A percentile compares a stretch with the other conserved stretches of the same genome.
These are phyloP conservation scores for Tiliqua scincoides DNA, from an alignment of 2,113 vertebrate genomes.

Conservation along the genomic window DNA sequence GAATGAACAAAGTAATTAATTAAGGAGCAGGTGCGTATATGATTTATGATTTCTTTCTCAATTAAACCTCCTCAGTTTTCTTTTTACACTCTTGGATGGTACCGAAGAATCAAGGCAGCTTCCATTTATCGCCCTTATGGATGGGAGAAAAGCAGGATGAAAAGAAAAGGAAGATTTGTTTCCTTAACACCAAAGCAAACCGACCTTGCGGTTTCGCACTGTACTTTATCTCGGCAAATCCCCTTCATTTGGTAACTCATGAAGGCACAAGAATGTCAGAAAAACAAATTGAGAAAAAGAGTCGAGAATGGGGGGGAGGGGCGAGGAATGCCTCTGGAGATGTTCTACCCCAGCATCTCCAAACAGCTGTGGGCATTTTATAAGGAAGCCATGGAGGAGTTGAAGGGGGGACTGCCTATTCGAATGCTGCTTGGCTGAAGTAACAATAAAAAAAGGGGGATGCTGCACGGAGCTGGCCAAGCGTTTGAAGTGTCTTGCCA, in stretches of 20 bases:
- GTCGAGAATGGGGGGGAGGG: neutral
- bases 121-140: neutral
- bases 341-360: conserved; percentile 48
- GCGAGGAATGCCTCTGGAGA: neutral
- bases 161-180: conserved; percentile 29
- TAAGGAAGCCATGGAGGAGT: conserved; percentile 77
- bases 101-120: neutral
- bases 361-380: conserved; percentile 78
- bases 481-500: conserved; percentile 88
- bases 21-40: neutral
- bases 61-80: neutral
- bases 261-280: conserved; percentile 60
- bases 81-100: neutral
- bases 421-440: conserved; percentile 82
- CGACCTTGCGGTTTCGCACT: conserved; percentile 58
- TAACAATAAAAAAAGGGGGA: conserved; percentile 76
- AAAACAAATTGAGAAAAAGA: conserved; percentile 43
- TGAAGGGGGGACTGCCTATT: conserved; percentile 78
- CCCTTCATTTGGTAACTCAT: conserved; percentile 63
- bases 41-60: neutral
- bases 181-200: conserved; percentile 43
- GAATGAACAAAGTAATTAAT: neutral
- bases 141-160: conserved; percentile 22
- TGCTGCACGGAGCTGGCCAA: conserved; percentile 79
- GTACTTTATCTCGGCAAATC: conserved; percentile 47